Percentiles rank a stretch among this genome's conserved stretches.
These are phyloP conservation scores for Scartelaos histophorus DNA, from an alignment of 2,113 vertebrate genomes.

Conservation along the genomic window DNA sequence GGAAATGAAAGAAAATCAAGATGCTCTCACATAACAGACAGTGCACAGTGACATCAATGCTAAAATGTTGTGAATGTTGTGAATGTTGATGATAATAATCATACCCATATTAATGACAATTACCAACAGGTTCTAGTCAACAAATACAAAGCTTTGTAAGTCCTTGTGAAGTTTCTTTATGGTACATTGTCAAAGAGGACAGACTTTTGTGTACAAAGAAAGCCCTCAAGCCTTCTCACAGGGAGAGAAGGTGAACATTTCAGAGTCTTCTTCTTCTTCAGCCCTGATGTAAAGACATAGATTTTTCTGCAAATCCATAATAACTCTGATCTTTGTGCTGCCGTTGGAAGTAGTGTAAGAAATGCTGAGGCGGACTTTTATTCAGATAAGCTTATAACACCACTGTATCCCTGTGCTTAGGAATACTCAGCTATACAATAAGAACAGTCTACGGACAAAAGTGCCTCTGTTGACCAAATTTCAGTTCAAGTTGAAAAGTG, in stretches of 20 bases:
- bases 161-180: constrained; percentile 11
- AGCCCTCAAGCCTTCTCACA: constrained; percentile 42
- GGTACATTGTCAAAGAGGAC: constrained; percentile 5
- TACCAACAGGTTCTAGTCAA: constrained; percentile 41
- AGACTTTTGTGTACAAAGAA: constrained; percentile 10
- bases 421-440: constrained; percentile 25
- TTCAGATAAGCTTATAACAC: constrained; percentile 45
- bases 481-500: constrained; percentile 34
- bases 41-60: background rate
- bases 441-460: constrained; percentile 11
- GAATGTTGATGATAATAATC: constrained; percentile 17
- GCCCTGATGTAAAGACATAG: constrained; percentile 73
- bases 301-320: constrained; percentile 73
- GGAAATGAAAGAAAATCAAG: constrained; percentile 10
- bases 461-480: constrained; percentile 37
- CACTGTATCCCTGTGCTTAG: constrained; percentile 24
- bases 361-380: constrained; percentile 62
- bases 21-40: constrained; percentile 5
- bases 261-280: constrained; percentile 44
- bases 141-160: constrained; percentile 10
- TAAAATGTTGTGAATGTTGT: constrained; percentile 12
- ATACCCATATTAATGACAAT: constrained; percentile 27
- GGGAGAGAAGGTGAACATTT: constrained; percentile 32
- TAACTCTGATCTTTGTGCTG: constrained; percentile 70
- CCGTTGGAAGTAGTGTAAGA: constrained; percentile 50